Conservation (phyloP, 2,797 vertebrate genomes). For the Myotis pilosus region DNA sequence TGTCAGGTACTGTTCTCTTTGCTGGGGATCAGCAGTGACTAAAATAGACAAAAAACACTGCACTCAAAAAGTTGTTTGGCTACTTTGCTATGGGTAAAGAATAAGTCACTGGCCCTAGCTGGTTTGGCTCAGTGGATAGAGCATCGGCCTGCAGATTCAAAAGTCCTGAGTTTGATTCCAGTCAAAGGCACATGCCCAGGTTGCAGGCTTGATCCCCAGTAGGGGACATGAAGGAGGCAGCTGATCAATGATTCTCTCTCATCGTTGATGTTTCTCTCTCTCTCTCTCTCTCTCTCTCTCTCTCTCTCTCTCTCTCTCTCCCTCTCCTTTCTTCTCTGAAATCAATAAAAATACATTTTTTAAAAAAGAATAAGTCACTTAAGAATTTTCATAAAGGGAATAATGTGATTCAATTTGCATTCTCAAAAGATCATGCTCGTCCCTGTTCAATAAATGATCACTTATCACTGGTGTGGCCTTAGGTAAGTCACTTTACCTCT, state of each 20-base stretch:
- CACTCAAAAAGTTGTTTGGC: background rate
- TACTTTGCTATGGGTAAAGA: background rate
- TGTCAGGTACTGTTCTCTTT: background rate
- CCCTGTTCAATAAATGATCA: background rate
- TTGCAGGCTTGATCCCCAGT: too few relatives aligned
- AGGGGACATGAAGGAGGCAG: too few relatives aligned
- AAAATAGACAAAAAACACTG: slow-evolving; percentile 3
- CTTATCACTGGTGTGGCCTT: background rate
- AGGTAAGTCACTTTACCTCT: background rate
- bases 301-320: too few relatives aligned
- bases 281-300: too few relatives aligned
- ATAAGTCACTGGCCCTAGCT: background rate
- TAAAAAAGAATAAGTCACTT: background rate
- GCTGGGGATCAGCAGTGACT: background rate
- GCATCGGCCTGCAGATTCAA: too few relatives aligned
- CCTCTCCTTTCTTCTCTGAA: too few relatives aligned
- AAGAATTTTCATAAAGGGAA: background rate
- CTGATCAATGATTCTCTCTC: too few relatives aligned
- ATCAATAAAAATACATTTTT: too few relatives aligned
- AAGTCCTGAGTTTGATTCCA: too few relatives aligned
- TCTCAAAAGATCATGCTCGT: background rate
- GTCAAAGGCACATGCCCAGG: too few relatives aligned
- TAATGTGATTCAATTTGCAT: background rate
- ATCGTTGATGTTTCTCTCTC: too few relatives aligned
- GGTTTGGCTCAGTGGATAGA: too few relatives aligned